Conservation (phyloP, 2,888 invertebrate species). For the Opisthograptis luteolata region DNA sequence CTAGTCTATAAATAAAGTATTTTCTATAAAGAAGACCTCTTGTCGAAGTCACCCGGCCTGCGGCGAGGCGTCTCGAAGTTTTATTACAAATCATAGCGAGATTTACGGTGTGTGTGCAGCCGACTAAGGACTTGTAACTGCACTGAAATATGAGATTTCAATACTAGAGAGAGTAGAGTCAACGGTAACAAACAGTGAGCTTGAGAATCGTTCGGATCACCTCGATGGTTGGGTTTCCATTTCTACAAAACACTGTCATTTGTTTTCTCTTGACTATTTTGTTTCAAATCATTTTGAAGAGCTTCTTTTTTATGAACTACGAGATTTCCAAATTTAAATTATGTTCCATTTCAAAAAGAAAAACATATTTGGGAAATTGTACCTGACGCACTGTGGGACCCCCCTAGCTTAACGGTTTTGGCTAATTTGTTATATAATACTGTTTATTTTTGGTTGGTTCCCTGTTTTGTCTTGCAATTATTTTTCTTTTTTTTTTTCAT, state of each 20-base stretch:
- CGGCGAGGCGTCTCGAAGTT: conserved; percentile 44
- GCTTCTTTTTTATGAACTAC: not conserved
- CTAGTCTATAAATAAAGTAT: conserved; percentile 34
- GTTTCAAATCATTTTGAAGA: not conserved
- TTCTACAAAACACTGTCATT: conserved; percentile 6
- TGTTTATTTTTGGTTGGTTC: no score
- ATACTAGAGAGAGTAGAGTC: conserved; percentile 39
- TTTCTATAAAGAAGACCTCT: conserved; percentile 39
- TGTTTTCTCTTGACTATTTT: conserved; percentile 4
- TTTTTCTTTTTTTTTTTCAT: no score
- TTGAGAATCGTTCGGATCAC: no score
- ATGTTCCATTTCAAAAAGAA: no score
- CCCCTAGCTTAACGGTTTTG: no score
- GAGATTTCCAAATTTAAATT: no score
- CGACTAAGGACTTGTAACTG: conserved; percentile 50
- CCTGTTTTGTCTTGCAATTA: no score
- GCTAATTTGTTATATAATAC: no score
- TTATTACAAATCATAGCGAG: conserved; percentile 60
- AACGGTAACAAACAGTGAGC: conserved; percentile 16
- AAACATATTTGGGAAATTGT: no score
- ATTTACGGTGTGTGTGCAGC: conserved; percentile 60
- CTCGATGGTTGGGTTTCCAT: no score
- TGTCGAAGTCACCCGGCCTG: conserved; percentile 37
- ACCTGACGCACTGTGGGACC: no score
- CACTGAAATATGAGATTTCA: conserved; percentile 52